These are phyloP conservation scores for Plusia festucae DNA, from an alignment of 2,888 invertebrate genomes.

Conservation along the genomic window DNA sequence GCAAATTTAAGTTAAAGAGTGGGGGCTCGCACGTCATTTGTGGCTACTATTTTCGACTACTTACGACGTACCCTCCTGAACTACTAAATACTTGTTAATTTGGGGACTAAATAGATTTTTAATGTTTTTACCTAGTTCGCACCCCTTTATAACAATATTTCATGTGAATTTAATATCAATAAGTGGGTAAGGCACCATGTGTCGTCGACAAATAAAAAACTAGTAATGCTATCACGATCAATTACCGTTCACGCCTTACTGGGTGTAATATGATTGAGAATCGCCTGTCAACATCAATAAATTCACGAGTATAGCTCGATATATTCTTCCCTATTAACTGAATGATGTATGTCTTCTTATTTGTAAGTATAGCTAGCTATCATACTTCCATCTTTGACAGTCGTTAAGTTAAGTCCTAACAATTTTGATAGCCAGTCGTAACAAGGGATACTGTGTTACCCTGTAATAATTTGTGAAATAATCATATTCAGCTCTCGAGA, in stretches of 20 bases:
- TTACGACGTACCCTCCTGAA: too few relatives aligned
- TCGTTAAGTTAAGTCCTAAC: not conserved
- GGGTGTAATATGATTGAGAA: conserved; percentile 27
- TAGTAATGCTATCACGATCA: not conserved
- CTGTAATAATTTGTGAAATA: conserved; percentile 7
- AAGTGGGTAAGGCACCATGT: not conserved
- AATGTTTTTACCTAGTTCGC: too few relatives aligned
- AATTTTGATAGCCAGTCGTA: not conserved
- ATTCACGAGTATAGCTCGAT: conserved; percentile 21
- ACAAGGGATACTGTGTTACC: not conserved
- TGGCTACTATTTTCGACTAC: too few relatives aligned
- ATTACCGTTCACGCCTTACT: conserved; percentile 19
- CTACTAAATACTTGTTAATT: too few relatives aligned
- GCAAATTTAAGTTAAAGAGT: too few relatives aligned
- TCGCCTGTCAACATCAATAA: conserved; percentile 29
- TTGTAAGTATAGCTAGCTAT: not conserved
- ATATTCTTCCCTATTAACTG: conserved; percentile 3
- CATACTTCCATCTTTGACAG: conserved; percentile 4
- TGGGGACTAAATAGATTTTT: too few relatives aligned
- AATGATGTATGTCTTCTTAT: not conserved
- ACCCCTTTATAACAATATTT: too few relatives aligned
- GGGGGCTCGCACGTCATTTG: too few relatives aligned
- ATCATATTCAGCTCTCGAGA: too few relatives aligned
- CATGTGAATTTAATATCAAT: not conserved
- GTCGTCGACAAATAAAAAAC: conserved; percentile 17